Conservation (phyloP, 23 tunicate species). For the Styela plicata region DNA sequence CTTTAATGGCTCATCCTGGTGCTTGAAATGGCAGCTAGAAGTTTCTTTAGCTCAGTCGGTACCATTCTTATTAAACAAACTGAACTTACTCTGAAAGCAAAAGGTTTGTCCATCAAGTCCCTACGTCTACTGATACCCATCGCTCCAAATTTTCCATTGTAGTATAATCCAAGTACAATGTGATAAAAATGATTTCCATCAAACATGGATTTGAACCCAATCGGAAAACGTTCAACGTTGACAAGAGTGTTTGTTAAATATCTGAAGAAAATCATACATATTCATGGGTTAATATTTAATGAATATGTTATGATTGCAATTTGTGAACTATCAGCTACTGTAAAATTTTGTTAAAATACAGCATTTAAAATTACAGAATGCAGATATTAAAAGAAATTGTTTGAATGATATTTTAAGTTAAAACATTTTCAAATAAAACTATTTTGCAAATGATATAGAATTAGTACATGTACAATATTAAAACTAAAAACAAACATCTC, state of each 20-base stretch:
- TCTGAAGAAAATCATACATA: conserved; percentile 29
- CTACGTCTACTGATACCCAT: conserved; percentile 76
- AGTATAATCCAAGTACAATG: conserved; percentile 76
- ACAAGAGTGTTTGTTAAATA: conserved; percentile 59
- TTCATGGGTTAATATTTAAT: neutral
- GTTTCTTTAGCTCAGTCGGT: too few species aligned
- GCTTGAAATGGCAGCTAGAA: too few species aligned
- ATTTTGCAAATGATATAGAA: too few species aligned
- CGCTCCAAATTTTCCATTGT: conserved; percentile 70
- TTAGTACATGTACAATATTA: neutral
- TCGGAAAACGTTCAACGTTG: conserved; percentile 80
- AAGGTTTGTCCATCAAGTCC: conserved; percentile 84
- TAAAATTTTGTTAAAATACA: too few species aligned
- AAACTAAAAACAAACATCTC: too few species aligned
- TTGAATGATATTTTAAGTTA: too few species aligned
- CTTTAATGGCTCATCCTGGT: too few species aligned
- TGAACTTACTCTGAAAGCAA: conserved; percentile 48
- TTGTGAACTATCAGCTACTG: too few species aligned
- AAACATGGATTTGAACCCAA: conserved; percentile 81
- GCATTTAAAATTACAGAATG: too few species aligned
- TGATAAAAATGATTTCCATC: conserved; percentile 82
- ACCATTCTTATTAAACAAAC: neutral
- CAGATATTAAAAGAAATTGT: too few species aligned
- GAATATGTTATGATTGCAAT: neutral
- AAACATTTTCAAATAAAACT: too few species aligned